Evolutionary conservation across 2,797 vertebrate genomes (phyloP), one percentile per base, ranked within the genome.

Genomic region (Dallia pectoralis): DNA sequence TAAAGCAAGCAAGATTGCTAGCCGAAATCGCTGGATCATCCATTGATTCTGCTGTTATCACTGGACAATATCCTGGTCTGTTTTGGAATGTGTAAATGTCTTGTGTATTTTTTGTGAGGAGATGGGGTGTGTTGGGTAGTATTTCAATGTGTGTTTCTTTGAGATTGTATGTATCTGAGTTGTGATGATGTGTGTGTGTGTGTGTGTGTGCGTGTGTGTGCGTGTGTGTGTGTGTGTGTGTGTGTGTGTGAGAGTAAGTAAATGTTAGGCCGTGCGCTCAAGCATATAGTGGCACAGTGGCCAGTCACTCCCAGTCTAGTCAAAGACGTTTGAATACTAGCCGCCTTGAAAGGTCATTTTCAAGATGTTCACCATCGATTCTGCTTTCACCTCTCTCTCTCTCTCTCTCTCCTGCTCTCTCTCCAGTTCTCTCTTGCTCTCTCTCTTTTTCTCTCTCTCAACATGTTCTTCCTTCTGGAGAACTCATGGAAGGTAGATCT

Each of bases 401-500:
- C 64, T n/a, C 65, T 76, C 29, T 67, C 65, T 63, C 65, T 74
- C 63, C 72, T 67, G 74, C 36, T 79, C 67, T 27, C 32, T 48
- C n/a, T n/a, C n/a, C n/a, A n/a, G 14, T 15, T 8, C 75, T 83
- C 80, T 75, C 59, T 81, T 75, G 44, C 47, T 74, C 33, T 72
- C 44, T 72, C 33, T 62, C 51, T 77, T 18, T 67, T 32, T 59
- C 19, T 32, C 9, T 49, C 27, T 72, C n/a, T 73, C 63, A 77
- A 78, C 83, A 82, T 83, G 73, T 67, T 36, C 87, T 88, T 90
- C 90, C 91, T 93, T 86, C 92, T 96, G 96, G 94, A 96, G 49
- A 78, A 95, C 82, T 93, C 91, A 85, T 79, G 75, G 19, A 93
- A 94, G 94, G 95, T 97, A 93, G 95, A 95, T 76, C 71, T 32